Percentiles rank a stretch among this genome's conserved stretches.
Evolutionary conservation across 2,797 vertebrate species (phyloP).

Genomic region (Squalus acanthias): DNA sequence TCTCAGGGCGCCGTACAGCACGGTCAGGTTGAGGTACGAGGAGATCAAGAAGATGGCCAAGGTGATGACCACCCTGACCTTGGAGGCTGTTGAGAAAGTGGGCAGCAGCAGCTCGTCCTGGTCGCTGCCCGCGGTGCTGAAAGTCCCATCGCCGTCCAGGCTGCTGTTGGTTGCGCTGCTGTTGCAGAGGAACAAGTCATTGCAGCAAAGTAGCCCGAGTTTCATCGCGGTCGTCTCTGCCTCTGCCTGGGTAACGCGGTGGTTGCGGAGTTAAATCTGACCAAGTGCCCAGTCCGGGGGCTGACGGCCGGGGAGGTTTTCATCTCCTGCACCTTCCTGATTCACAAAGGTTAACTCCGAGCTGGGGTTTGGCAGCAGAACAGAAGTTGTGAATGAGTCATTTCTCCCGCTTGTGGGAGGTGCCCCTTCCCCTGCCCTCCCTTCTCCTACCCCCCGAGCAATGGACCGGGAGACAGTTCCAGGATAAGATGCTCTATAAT

Average conservation of each 20-base stretch:
- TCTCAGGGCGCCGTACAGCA: slow-evolving; percentile 63
- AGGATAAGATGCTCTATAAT: neutral
- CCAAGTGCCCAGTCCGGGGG: neutral
- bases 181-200: neutral
- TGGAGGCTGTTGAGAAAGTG: neutral
- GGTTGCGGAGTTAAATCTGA: neutral
- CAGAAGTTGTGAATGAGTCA: neutral
- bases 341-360: neutral
- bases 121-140: slow-evolving; percentile 8
- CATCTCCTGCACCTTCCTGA: neutral
- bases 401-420: neutral
- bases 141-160: neutral
- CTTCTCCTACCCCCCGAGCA: neutral
- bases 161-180: neutral
- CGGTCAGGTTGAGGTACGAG: slow-evolving; percentile 40
- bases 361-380: neutral
- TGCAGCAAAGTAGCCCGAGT: neutral
- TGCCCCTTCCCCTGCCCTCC: neutral
- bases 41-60: slow-evolving; percentile 17
- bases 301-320: neutral
- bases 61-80: slow-evolving; percentile 12
- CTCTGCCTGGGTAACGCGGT: neutral
- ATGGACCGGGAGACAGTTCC: neutral
- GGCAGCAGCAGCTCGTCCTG: slow-evolving; percentile 8
- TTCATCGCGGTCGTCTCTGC: neutral